Evolutionary conservation across 2,888 invertebrate species (phyloP), one percentile per base, ranked within the genome.

Genomic region (Xestia c-nigrum): DNA sequence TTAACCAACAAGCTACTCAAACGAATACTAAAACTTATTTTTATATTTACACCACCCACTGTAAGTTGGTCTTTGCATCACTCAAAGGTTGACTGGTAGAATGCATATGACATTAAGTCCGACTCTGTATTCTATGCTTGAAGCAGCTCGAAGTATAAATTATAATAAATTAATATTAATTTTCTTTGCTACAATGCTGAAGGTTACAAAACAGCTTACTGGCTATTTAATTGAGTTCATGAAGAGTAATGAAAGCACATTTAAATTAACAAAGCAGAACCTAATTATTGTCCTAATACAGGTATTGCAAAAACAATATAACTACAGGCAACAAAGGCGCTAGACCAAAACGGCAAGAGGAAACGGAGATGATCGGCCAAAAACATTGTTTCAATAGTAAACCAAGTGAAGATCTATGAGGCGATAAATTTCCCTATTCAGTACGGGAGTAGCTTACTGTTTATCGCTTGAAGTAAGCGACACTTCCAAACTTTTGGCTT

Each of bases 271-370:
- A 73, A 64, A n/a, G n/a, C 4, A 43, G 16, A 40, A 40, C 24
- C 12, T 76, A 47, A 64, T 55, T 76, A 16, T 24, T 38, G 38
- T 46, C 24, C 5, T 16, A 21, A 75, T n/a, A 21, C 3, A n/a
- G 7, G 40, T 6, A 21, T 5, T 46, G n/a, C 16, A 47, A 57
- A 76, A 76, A 76, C 21, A 55, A n/a, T 50, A 9, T 57, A 55
- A 57, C 10, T 12, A 59, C 50, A 68, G 59, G 40, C 24, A 66
- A 16, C 71, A 66, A 61, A 74, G 12, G 59, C 68, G 46, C 46
- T 64, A 80, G 68, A 83, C 84, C 71, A 66, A 43, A 74, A 72
- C 84, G 52, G n/a, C n/a, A 16, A 38, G n/a, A 84, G 74, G 74
- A 80, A 80, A 63, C 19, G 1, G 12, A 69, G 66, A 65, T 65